Conservation (phyloP, 2,888 invertebrate genomes). For the Caenorhabditis macrosperma region DNA sequence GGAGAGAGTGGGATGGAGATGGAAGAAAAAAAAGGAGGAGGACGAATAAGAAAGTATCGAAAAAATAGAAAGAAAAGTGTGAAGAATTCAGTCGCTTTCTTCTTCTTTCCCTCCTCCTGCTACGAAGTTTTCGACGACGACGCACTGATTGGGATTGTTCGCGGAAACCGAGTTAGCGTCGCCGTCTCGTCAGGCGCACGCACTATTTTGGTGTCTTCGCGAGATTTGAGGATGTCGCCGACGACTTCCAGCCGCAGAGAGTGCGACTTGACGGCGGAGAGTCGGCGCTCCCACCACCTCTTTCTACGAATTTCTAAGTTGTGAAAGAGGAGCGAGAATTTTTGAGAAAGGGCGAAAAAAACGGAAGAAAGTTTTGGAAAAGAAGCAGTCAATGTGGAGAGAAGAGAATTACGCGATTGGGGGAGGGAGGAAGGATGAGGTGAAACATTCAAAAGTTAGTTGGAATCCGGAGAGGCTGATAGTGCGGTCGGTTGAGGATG, state of each 20-base stretch:
- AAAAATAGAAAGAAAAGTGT: constrained; percentile 7
- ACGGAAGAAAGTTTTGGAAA: no score
- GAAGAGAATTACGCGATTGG: not conserved
- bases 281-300: constrained; percentile 27
- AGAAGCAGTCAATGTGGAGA: not conserved
- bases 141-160: constrained; percentile 56
- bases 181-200: constrained; percentile 27
- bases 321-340: constrained; percentile 23
- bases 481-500: constrained; percentile 22
- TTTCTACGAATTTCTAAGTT: constrained; percentile 36
- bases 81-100: constrained; percentile 15
- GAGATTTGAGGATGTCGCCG: constrained; percentile 32
- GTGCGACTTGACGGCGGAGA: constrained; percentile 10
- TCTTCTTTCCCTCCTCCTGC: not conserved
- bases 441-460: not conserved
- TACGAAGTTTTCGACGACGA: constrained; percentile 5
- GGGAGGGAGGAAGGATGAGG: not conserved
- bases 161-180: constrained; percentile 55
- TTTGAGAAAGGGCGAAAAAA: constrained; percentile 29
- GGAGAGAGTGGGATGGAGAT: not conserved
- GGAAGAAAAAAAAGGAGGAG: not conserved
- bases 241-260: constrained; percentile 14
- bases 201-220: constrained; percentile 13
- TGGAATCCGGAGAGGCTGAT: constrained; percentile 1
- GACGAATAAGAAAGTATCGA: constrained; percentile 3